Base-by-base conservation (phyloP, 2,113 vertebrate species). In the Boulengeromyrus knoepffleri region DNA sequence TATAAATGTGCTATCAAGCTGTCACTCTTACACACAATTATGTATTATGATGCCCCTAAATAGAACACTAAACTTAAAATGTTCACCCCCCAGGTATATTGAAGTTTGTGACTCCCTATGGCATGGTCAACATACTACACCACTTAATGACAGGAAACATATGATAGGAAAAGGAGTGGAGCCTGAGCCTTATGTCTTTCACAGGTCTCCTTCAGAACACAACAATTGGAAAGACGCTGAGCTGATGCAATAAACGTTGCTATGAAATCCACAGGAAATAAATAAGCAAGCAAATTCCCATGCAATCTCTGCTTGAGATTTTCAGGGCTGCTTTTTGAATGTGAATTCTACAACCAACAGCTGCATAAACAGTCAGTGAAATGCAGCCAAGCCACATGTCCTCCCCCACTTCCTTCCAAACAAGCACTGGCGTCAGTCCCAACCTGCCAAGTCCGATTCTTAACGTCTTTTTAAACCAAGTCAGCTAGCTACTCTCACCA, bases 321-420 rank as follows among this genome's bases (percentile, higher is more conserved):
- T 12, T 47, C 31, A 85, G 85, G 70, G 47, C 88, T 52, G 24
- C 17, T 42, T 21, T 88, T 9, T 88, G 85, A 91, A 91, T 88
- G 87, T 66, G 49, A 88, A 90, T 87, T 89, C 87, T 89, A 90
- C 90, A 92, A 93, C 91, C 31, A 92, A 92, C 93, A 94, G 93
- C 94, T 94, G 94, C 91, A 90, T 91, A 93, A 94, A 94, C 92
- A 93, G 89, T 91, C 89, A 90, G 88, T 89, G 84, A 91, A 89
- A 80, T 83, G n/a, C 88, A 88, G 91, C 85, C 92, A 93, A 91
- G 88, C 87, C 90, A 70, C 66, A 91, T 74, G 47, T 80, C 88
- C 62, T 85, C 91, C 93, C 90, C 92, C 92, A 92, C 92, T 91
- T 93, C 74, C 74, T 80, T 80, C 91, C 89, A 89, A 74, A 13